These are phyloP conservation scores for Bos javanicus DNA, from an alignment of 2,113 vertebrate species.

Conservation along the genomic window DNA sequence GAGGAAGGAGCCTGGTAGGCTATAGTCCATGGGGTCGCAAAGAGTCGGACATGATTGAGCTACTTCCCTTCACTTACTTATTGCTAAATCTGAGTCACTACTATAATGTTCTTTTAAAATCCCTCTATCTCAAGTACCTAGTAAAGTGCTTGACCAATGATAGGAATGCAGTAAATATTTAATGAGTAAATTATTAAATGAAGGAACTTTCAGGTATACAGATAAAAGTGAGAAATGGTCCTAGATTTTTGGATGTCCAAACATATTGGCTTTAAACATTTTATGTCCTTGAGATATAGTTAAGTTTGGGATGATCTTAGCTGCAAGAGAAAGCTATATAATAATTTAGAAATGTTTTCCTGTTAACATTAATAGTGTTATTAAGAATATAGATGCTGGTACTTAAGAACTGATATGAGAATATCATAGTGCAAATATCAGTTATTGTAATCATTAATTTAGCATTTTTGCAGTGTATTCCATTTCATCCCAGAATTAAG, in stretches of 20 bases:
- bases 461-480: neutral
- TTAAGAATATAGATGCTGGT: neutral
- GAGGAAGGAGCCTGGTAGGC: neutral
- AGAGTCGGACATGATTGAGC: rapidly evolving
- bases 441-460: neutral
- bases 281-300: neutral
- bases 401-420: neutral
- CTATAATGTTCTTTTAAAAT: neutral
- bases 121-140: neutral
- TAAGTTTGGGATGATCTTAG: neutral
- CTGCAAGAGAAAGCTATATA: neutral
- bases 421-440: neutral
- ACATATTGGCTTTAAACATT: neutral
- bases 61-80: neutral
- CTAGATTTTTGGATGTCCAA: neutral
- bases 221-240: neutral
- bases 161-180: neutral
- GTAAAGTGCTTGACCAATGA: neutral
- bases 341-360: neutral
- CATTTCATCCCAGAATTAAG: neutral
- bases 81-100: neutral
- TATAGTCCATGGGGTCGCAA: neutral
- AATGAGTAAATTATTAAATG: neutral
- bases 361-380: neutral
- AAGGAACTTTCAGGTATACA: neutral